Base-by-base conservation (phyloP, 2,113 vertebrate genomes). In the Helogale parvula region DNA sequence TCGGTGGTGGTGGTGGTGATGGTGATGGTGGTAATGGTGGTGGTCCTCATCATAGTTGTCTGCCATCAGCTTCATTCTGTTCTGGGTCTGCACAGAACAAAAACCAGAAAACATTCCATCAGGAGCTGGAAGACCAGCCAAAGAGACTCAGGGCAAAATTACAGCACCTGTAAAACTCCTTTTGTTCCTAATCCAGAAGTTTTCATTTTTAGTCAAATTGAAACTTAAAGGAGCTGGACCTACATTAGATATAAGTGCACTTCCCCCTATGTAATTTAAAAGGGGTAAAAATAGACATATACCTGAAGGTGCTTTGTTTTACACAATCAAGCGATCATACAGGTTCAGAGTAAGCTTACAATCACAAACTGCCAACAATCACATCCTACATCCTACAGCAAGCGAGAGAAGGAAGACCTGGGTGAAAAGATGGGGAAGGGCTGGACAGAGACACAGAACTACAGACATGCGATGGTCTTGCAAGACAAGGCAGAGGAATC, bases 31-130 rank as follows among this genome's bases (percentile, higher is more conserved):
- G 98, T 99, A 99, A 65, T 99, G 99, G 89, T 99, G 99, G 83
- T 99, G 99, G 96, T 99, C 99, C 31, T 99, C 99, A 60, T 99
- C 99, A 1, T 99, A 99, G 98, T 99, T 99, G 98, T 99, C 99
- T 0, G 99, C 98, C 95, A 99, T 99, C 97, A 99, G 98, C 98
- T 99, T 99, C 99, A 99, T 99, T 96, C 99, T 98, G 98, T 99
- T 99, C 95, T 99, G 99, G 52, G 99, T 99, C 99, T 99, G 98
- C 89, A 69, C n/a, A 76, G 96, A 77, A 97, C 31, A 96, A n/a
- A 98, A 98, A 96, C 52, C 90, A 38, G 83, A 96, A n/a, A 96
- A 60, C 97, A 89, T 12, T 79, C 76, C 86, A 72, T 98, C 97
- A 98, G 96, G 92, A 84, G 23, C 23, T 92, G 50, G 71, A 98